Conservation (phyloP, 53 echinoderm and acorn worm genomes). For the Hippasteria phrygiana region DNA sequence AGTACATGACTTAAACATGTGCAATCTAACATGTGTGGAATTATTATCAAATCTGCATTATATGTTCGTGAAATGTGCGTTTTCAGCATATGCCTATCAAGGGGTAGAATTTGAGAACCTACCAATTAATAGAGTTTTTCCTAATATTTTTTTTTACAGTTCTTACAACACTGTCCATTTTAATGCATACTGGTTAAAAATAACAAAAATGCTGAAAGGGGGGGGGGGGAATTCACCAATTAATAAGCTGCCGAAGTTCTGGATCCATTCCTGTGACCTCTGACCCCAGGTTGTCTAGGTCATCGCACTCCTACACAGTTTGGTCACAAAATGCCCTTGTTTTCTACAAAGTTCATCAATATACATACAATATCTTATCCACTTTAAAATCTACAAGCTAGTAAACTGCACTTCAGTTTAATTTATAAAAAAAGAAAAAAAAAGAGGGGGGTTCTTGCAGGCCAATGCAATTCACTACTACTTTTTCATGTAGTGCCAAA, state of each 20-base stretch:
- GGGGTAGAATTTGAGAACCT: too few relatives aligned
- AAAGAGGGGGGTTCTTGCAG: not conserved
- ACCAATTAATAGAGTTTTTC: too few relatives aligned
- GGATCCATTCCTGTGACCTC: constrained; percentile 5
- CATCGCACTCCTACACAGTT: not conserved
- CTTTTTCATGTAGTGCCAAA: constrained; percentile 6
- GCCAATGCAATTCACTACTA: not conserved
- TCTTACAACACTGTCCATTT: too few relatives aligned
- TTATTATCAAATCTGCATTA: too few relatives aligned
- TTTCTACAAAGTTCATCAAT: not conserved
- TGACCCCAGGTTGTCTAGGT: not conserved
- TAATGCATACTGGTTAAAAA: too few relatives aligned
- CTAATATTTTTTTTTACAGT: too few relatives aligned
- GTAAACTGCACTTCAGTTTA: not conserved
- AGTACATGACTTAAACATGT: too few relatives aligned
- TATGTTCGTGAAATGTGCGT: too few relatives aligned
- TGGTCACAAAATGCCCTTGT: not conserved
- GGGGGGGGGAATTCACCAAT: too few relatives aligned
- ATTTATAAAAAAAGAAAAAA: constrained; percentile 6
- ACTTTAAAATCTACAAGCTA: constrained; percentile 21
- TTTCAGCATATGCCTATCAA: too few relatives aligned
- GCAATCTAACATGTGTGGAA: too few relatives aligned
- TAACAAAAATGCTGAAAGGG: too few relatives aligned
- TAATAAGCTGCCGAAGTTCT: not conserved
- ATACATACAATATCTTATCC: not conserved